These are phyloP conservation scores for Falcunculus frontatus DNA, from an alignment of 2,113 vertebrate genomes.

Conservation along the genomic window DNA sequence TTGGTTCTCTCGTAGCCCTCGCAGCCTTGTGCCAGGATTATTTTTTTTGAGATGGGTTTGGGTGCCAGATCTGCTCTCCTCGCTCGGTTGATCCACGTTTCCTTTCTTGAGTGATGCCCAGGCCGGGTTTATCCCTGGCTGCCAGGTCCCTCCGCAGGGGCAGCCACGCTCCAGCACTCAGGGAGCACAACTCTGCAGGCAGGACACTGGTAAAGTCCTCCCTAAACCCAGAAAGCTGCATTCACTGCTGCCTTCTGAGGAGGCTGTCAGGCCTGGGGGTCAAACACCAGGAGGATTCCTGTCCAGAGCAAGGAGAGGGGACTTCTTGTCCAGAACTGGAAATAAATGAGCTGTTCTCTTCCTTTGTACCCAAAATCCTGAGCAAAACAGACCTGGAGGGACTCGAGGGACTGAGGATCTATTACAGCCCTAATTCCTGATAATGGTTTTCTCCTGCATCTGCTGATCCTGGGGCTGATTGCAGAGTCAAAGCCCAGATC, in stretches of 20 bases:
- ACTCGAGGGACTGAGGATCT: background rate
- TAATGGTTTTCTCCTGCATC: background rate
- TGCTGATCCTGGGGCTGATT: background rate
- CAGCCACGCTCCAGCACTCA: fast-evolving
- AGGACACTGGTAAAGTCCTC: background rate
- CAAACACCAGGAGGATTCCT: background rate
- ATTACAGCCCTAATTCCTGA: background rate
- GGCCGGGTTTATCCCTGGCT: background rate
- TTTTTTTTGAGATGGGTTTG: background rate
- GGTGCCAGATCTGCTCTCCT: background rate
- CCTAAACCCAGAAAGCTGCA: background rate
- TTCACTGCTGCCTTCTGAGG: background rate
- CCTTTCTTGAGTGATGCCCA: background rate
- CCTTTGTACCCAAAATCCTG: background rate
- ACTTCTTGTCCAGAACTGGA: background rate
- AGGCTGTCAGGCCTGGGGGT: background rate
- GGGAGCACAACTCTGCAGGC: background rate
- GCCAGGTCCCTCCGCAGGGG: background rate
- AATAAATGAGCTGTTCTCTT: background rate
- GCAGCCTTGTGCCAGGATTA: background rate
- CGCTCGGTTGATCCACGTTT: background rate
- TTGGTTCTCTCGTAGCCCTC: background rate
- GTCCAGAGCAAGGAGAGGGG: background rate
- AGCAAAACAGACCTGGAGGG: background rate
- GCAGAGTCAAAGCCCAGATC: background rate